A percentile compares a stretch with the other conserved stretches of the same genome.
Conservation (phyloP, 2,113 vertebrate genomes). For the Zosterops pallidus region DNA sequence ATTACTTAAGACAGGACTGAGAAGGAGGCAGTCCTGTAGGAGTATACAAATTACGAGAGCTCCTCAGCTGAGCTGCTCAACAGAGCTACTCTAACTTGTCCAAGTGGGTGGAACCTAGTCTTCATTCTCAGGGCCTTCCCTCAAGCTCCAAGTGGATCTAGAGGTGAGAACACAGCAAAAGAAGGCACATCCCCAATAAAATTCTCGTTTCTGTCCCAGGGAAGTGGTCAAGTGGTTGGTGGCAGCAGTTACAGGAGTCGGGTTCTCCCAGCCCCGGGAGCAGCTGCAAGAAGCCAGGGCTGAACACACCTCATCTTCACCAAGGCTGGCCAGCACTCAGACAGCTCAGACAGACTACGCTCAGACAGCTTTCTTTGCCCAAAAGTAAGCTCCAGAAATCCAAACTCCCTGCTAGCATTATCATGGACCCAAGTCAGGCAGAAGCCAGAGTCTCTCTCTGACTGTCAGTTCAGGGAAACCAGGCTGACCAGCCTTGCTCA, state of each 20-base stretch:
- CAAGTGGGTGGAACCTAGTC: neutral
- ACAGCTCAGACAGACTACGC: neutral
- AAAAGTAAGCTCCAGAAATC: conserved; percentile 53
- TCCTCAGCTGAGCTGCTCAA: neutral
- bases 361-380: neutral
- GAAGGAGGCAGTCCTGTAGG: neutral
- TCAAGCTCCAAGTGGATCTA: neutral
- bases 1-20: neutral
- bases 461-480: neutral
- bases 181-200: neutral
- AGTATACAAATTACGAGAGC: neutral
- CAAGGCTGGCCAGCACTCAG: neutral
- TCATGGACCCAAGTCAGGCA: neutral
- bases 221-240: conserved; percentile 88
- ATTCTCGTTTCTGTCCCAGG: conserved; percentile 69
- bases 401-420: neutral
- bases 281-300: neutral
- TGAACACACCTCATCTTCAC: neutral
- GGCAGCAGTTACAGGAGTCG: conserved; percentile 66
- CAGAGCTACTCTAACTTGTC: neutral
- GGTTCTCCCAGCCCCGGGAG: neutral
- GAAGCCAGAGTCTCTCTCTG: neutral
- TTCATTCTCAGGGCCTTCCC: neutral
- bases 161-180: neutral
- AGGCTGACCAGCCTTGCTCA: neutral